phyloP scores from a whole-genome alignment of 2,113 vertebrate species.

The Pithys albifrons region DNA sequence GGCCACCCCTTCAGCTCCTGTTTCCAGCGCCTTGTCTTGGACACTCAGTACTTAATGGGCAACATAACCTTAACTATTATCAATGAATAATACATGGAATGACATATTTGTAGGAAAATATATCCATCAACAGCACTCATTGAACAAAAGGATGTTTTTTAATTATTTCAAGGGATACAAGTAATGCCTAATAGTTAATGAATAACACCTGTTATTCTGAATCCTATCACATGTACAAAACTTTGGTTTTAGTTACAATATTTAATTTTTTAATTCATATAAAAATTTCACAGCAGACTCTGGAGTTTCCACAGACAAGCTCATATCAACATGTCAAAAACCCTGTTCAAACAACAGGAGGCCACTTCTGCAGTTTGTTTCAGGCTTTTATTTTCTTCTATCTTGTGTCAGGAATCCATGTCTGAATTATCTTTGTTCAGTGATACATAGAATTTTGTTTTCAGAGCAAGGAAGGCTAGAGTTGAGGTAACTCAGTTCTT shows the following conservation, averaged over 20 bases:
- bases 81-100: conserved; percentile 30
- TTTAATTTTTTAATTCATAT: background rate
- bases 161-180: conserved; percentile 13
- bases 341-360: background rate
- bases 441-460: rapidly evolving
- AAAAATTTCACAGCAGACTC: background rate
- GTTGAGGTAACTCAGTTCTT: background rate
- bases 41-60: background rate
- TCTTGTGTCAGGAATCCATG: background rate
- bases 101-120: conserved; percentile 37
- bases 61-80: conserved; percentile 9
- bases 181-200: conserved; percentile 39
- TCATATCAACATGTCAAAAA: background rate
- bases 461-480: background rate
- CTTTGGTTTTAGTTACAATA: background rate
- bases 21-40: background rate
- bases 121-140: conserved; percentile 4
- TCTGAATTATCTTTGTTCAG: background rate
- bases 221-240: background rate
- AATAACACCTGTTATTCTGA: conserved; percentile 1
- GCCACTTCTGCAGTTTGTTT: background rate
- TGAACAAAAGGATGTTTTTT: background rate
- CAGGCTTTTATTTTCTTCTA: background rate
- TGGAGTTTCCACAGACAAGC: background rate
- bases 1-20: background rate